Base-by-base conservation (phyloP, 2,113 vertebrate genomes). In the Microcebus murinus region DNA sequence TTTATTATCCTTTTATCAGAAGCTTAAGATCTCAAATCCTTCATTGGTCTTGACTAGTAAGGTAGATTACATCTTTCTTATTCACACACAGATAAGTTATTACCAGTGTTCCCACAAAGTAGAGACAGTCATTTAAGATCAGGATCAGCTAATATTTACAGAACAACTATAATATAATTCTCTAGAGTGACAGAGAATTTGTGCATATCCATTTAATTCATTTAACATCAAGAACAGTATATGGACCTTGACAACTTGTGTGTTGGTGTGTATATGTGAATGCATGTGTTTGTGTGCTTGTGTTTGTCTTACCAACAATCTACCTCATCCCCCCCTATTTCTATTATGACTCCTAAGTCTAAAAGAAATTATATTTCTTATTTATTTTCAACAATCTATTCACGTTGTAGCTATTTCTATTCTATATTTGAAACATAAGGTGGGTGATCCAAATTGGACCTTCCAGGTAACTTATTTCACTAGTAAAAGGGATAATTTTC, bases 1-100 rank as follows among this genome's bases (percentile, higher is more conserved):
- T 87, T 92, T 31, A 95, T 87, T 93, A 77, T 77, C 9, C 18
- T 36, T 88, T 67, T 63, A 90, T 92, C 36, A 87, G 34, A 79
- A 87, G 70, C 29, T 52, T 57, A 83, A 74, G 13, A 70, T 42
- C 59, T 90, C n/a, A 71, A 82, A 87, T 94, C 3, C 21, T 81
- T 76, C 31, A 48, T 2, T 73, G 48, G 4, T 13, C 21, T 15
- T 70, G 67, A 31, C 17, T 48, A 55, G 8, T 25, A 74, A 36
- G 1, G 25, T 20, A 11, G 42, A 92, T 52, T 70, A 76, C 80
- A 55, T 92, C n/a, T 42, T 83, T 63, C 36, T 39, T 80, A 68
- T 25, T 70, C 36, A 73, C 9, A 34, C 27, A 29, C 1, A 76
- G 45, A 27, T 12, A 17, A 45, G 1, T 79, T 90, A 42, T 79